These are phyloP conservation scores for Nesidiocoris tenuis DNA, from an alignment of 2,888 invertebrate species.

Conservation along the genomic window DNA sequence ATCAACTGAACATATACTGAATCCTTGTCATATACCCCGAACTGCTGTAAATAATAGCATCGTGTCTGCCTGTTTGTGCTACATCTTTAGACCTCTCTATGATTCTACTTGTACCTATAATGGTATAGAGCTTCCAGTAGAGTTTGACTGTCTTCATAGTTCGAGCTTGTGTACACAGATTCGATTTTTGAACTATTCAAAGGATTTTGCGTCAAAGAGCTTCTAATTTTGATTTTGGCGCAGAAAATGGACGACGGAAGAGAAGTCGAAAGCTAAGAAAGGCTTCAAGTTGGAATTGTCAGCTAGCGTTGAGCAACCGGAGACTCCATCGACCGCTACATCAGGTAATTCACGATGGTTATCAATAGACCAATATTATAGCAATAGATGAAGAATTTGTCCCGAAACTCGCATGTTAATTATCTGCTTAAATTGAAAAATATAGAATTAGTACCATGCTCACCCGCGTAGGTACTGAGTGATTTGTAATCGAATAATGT, in stretches of 20 bases:
- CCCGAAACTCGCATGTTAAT: too few relatives aligned
- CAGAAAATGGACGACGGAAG: slow-evolving; percentile 65
- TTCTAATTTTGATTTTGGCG: slow-evolving; percentile 24
- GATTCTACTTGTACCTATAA: slow-evolving; percentile 5
- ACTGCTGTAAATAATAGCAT: slow-evolving; percentile 41
- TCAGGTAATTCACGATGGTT: too few relatives aligned
- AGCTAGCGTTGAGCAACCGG: slow-evolving; percentile 47
- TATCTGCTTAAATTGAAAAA: too few relatives aligned
- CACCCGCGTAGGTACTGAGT: too few relatives aligned
- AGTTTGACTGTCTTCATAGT: slow-evolving; percentile 22
- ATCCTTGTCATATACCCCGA: too few relatives aligned
- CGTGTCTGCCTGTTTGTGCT: slow-evolving; percentile 38
- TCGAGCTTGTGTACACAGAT: slow-evolving; percentile 20
- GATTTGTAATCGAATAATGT: too few relatives aligned
- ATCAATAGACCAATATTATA: too few relatives aligned
- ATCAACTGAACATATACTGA: not conserved
- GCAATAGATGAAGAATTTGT: too few relatives aligned
- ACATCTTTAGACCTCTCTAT: slow-evolving; percentile 22
- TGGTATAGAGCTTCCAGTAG: slow-evolving; percentile 25
- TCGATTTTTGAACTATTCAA: not conserved
- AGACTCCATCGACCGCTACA: not conserved
- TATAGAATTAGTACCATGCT: too few relatives aligned
- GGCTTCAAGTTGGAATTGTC: slow-evolving; percentile 75
- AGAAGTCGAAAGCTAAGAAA: slow-evolving; percentile 69
- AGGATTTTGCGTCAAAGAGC: slow-evolving; percentile 8